These are phyloP conservation scores for Acronicta leporina DNA, from an alignment of 2,888 invertebrate species.

Conservation along the genomic window DNA sequence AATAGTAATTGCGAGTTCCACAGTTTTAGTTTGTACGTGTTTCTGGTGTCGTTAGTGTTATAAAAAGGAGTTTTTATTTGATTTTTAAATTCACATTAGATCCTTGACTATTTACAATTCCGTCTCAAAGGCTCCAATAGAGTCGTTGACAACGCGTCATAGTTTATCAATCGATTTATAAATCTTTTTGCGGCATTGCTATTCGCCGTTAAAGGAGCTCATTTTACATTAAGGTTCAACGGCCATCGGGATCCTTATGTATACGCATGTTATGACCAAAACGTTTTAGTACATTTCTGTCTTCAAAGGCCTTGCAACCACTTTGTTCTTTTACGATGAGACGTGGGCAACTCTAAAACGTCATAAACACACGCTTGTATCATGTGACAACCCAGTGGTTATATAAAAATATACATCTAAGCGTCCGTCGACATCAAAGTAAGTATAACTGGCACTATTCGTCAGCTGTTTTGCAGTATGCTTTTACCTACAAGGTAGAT, in stretches of 20 bases:
- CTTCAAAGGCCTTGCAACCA: neutral
- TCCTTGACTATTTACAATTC: neutral
- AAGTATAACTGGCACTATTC: too few relatives aligned
- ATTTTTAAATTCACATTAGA: too few relatives aligned
- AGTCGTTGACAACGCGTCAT: too few relatives aligned
- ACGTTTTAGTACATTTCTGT: neutral
- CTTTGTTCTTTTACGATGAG: slow-evolving; percentile 1
- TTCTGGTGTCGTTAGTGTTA: neutral
- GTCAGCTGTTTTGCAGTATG: too few relatives aligned
- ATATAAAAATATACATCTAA: slow-evolving; percentile 2
- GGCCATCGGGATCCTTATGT: too few relatives aligned
- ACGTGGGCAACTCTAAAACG: neutral
- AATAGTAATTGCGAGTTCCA: slow-evolving; percentile 61
- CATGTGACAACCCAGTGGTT: slow-evolving; percentile 4
- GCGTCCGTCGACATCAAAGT: slow-evolving; percentile 3
- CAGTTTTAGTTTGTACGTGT: slow-evolving; percentile 22
- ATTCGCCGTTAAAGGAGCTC: too few relatives aligned
- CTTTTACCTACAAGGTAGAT: too few relatives aligned
- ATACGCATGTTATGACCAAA: neutral
- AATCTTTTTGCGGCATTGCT: too few relatives aligned
- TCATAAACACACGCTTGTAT: neutral
- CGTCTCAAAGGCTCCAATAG: neutral
- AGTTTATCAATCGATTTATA: too few relatives aligned
- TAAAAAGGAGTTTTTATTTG: neutral
- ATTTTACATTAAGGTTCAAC: too few relatives aligned